Conservation (phyloP, 2,113 vertebrate genomes). For the Cololabis saira region DNA sequence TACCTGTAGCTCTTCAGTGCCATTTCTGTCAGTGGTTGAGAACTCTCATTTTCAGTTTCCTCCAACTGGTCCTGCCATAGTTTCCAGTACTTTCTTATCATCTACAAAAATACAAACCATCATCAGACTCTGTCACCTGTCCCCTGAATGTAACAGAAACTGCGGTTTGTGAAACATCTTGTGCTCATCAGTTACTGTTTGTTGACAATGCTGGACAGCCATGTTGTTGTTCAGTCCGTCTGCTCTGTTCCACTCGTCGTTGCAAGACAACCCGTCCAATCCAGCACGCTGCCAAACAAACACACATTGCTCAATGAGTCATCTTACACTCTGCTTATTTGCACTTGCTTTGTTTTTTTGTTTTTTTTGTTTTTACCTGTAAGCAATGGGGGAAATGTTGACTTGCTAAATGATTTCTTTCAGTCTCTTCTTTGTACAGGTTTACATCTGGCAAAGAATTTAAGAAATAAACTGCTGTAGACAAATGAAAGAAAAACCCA, state of each 20-base stretch:
- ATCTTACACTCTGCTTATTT: neutral
- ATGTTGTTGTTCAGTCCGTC: conserved; percentile 81
- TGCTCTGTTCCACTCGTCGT: conserved; percentile 63
- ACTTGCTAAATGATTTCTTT: conserved; percentile 66
- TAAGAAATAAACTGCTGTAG: conserved; percentile 63
- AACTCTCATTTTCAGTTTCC: conserved; percentile 81
- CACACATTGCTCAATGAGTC: neutral
- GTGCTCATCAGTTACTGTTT: conserved; percentile 63
- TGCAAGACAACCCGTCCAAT: conserved; percentile 77
- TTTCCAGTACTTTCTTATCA: conserved; percentile 83
- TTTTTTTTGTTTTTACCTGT: conserved; percentile 78
- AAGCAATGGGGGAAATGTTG: conserved; percentile 71
- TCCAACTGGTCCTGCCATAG: conserved; percentile 83
- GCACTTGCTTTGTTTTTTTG: neutral
- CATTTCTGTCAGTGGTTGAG: conserved; percentile 59
- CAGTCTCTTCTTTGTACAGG: conserved; percentile 69
- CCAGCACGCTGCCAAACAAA: conserved; percentile 77
- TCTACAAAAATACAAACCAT: conserved; percentile 65
- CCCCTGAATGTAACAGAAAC: fast-evolving
- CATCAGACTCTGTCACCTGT: neutral
- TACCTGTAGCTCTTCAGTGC: conserved; percentile 84
- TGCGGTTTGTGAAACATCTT: neutral
- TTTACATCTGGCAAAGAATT: conserved; percentile 79
- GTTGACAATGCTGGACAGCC: conserved; percentile 77
- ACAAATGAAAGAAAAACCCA: neutral